These are phyloP conservation scores for Dolichallabes microphthalmus DNA, from an alignment of 2,113 vertebrate species.

Conservation along the genomic window DNA sequence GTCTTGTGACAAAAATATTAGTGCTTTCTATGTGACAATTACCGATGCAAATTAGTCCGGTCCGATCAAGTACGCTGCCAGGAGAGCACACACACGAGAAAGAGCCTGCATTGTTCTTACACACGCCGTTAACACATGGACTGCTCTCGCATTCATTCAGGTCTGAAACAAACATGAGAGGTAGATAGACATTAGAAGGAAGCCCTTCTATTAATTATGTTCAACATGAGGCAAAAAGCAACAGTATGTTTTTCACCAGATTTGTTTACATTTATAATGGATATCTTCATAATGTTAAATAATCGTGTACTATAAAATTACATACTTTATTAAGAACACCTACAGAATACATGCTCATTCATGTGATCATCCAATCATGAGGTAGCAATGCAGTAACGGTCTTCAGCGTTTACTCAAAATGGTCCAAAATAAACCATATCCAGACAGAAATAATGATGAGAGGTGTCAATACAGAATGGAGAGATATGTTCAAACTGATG, in stretches of 20 bases:
- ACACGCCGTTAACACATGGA: slow-evolving; percentile 78
- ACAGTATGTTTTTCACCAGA: neutral
- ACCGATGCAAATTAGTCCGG: slow-evolving; percentile 81
- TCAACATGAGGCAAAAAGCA: slow-evolving; percentile 6
- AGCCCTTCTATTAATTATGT: neutral
- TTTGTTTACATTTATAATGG: neutral
- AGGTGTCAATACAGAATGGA: neutral
- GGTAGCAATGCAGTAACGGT: neutral
- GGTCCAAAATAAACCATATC: neutral
- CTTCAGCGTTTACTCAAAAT: neutral
- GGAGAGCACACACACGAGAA: slow-evolving; percentile 80
- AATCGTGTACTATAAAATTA: neutral
- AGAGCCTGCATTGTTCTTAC: slow-evolving; percentile 82
- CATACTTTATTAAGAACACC: neutral
- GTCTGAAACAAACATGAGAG: slow-evolving; percentile 65
- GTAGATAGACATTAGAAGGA: neutral
- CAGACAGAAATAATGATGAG: neutral
- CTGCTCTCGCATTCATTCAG: slow-evolving; percentile 83
- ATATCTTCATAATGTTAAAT: neutral
- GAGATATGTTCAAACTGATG: neutral
- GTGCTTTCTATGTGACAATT: slow-evolving; percentile 32
- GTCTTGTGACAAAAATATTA: neutral
- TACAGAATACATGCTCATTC: neutral
- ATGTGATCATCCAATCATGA: neutral
- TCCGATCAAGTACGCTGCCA: slow-evolving; percentile 78